These are phyloP conservation scores for Trachymyrmex cornetzi DNA, from an alignment of 1,140 invertebrate species.

Conservation along the genomic window DNA sequence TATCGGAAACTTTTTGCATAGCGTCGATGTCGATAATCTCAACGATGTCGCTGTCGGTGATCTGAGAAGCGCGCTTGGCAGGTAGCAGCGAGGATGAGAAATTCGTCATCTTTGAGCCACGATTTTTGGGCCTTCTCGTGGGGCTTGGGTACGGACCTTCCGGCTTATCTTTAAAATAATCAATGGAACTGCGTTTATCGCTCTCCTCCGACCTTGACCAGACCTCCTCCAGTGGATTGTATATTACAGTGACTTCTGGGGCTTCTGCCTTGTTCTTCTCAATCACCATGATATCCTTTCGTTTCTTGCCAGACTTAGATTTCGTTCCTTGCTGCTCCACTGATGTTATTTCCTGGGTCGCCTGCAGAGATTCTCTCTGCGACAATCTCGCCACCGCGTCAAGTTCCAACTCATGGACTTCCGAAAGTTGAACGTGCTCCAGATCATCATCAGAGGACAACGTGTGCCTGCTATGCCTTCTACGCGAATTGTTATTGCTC, in stretches of 20 bases:
- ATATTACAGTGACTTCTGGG: conserved; percentile 74
- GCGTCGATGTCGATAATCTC: conserved; percentile 85
- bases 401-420: conserved; percentile 38
- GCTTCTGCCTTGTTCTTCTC: conserved; percentile 61
- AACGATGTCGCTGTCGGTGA: conserved; percentile 42
- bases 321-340: conserved; percentile 23
- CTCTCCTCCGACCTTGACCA: conserved; percentile 44
- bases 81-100: conserved; percentile 21
- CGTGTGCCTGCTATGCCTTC: conserved; percentile 23
- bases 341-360: background rate
- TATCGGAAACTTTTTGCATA: conserved; percentile 71
- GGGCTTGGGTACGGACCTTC: conserved; percentile 65
- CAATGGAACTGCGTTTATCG: conserved; percentile 25
- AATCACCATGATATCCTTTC: conserved; percentile 77
- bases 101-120: conserved; percentile 25
- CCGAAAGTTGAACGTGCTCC: conserved; percentile 80
- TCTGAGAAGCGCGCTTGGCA: conserved; percentile 39
- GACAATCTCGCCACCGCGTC: background rate
- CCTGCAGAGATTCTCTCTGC: conserved; percentile 40
- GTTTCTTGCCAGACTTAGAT: conserved; percentile 60
- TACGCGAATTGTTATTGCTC: background rate
- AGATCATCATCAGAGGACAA: conserved; percentile 81
- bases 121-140: conserved; percentile 69
- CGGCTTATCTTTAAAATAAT: background rate
- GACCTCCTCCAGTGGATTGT: conserved; percentile 66